Evolutionary conservation across 92 coral and sea anemone species (phyloP).

Genomic region (Epizoanthus ramosus): DNA sequence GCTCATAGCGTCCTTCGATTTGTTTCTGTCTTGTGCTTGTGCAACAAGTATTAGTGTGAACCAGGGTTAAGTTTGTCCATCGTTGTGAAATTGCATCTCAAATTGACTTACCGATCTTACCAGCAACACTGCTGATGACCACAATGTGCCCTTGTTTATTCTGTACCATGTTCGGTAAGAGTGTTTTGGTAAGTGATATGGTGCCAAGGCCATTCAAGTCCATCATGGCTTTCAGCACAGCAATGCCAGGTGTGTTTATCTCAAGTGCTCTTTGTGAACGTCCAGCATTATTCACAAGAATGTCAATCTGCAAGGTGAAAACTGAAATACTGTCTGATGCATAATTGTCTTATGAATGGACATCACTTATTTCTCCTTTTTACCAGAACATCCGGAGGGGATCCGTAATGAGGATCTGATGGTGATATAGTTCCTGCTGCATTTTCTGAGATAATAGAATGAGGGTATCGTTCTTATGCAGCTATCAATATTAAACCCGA

Average conservation of each 20-base stretch:
- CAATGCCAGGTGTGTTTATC: slow-evolving; percentile 70
- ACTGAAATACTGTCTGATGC: no score
- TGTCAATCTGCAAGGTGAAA: slow-evolving; percentile 68
- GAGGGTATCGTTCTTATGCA: no score
- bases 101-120: slow-evolving; percentile 76
- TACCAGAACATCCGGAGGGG: no score
- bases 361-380: no score
- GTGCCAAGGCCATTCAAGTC: slow-evolving; percentile 77
- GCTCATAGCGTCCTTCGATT: no score
- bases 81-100: no score
- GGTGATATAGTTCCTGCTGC: no score
- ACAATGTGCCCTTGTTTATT: slow-evolving; percentile 85
- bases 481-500: neutral
- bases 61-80: neutral
- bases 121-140: slow-evolving; percentile 91
- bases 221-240: slow-evolving; percentile 81
- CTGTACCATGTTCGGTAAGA: slow-evolving; percentile 85
- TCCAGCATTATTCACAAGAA: slow-evolving; percentile 95
- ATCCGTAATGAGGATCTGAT: no score
- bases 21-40: no score
- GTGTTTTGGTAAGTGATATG: slow-evolving; percentile 84
- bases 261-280: slow-evolving; percentile 83
- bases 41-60: no score
- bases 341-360: no score
- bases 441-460: no score